Percentiles rank a stretch among this genome's conserved stretches.
These are phyloP conservation scores for Mustela lutreola DNA, from an alignment of 2,113 vertebrate species.

Conservation along the genomic window DNA sequence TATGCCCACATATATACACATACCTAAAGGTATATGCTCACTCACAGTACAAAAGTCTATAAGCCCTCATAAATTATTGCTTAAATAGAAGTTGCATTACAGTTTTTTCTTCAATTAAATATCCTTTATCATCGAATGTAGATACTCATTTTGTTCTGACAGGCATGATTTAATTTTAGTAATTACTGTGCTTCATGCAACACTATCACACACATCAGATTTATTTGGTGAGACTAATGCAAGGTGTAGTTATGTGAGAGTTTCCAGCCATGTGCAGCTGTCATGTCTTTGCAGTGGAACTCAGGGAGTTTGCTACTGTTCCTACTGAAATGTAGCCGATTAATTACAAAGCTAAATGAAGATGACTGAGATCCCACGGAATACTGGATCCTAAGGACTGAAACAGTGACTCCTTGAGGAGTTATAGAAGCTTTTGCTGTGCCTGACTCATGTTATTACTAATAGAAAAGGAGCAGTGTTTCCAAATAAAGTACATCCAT, in stretches of 20 bases:
- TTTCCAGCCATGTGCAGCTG: neutral
- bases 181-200: neutral
- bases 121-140: neutral
- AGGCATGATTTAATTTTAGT: slow-evolving; percentile 15
- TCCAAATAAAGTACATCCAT: neutral
- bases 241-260: neutral
- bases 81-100: neutral
- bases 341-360: neutral
- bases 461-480: neutral
- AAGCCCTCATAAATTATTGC: neutral
- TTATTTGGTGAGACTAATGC: neutral
- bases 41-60: neutral
- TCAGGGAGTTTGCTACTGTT: neutral
- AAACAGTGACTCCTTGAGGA: neutral
- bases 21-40: neutral
- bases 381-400: neutral
- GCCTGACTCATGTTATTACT: neutral
- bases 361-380: neutral
- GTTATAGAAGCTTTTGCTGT: neutral
- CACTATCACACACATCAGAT: neutral
- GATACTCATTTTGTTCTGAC: neutral
- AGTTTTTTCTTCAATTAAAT: neutral
- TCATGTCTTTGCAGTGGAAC: neutral
- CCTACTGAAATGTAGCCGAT: neutral
- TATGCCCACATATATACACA: neutral